Percentiles rank a stretch among this genome's conserved stretches.
Conservation (phyloP, 2,113 vertebrate species). For the Xerus inauris region DNA sequence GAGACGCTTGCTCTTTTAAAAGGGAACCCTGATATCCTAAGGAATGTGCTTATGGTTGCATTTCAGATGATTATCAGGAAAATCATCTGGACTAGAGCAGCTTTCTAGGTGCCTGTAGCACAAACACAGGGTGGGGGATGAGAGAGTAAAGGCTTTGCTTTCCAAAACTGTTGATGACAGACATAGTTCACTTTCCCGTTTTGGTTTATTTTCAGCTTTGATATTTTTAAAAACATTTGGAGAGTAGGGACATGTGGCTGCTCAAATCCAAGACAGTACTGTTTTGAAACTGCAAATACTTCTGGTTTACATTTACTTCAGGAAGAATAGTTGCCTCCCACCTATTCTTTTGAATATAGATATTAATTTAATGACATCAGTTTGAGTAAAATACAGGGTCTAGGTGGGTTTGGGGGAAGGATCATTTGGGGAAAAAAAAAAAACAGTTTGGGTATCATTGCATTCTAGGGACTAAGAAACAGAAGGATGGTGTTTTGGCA, state of each 20-base stretch:
- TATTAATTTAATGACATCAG: conserved; percentile 7
- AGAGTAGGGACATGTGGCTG: not conserved
- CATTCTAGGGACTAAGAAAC: conserved; percentile 14
- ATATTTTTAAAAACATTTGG: conserved; percentile 3
- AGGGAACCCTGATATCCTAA: not conserved
- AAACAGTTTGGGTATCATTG: conserved; percentile 31
- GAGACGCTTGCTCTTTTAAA: not conserved
- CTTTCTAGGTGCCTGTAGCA: not conserved
- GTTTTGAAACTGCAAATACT: conserved; percentile 10
- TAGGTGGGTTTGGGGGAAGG: conserved; percentile 18
- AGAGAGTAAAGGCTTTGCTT: not conserved
- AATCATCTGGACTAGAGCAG: not conserved
- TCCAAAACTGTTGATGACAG: not conserved
- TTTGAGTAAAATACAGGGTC: conserved; percentile 9
- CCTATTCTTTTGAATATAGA: not conserved
- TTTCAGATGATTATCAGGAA: not conserved
- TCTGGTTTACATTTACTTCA: conserved; percentile 37
- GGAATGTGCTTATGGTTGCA: not conserved
- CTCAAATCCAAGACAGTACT: not conserved
- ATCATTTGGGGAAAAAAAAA: not conserved
- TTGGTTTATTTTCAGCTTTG: conserved; percentile 52
- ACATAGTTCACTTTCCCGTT: not conserved
- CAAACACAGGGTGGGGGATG: no score
- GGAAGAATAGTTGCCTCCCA: not conserved
- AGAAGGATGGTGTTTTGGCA: conserved; percentile 62